A percentile compares a stretch with the other conserved stretches of the same genome.
Conservation (phyloP, 2,113 vertebrate genomes). For the Saccopteryx bilineata region DNA sequence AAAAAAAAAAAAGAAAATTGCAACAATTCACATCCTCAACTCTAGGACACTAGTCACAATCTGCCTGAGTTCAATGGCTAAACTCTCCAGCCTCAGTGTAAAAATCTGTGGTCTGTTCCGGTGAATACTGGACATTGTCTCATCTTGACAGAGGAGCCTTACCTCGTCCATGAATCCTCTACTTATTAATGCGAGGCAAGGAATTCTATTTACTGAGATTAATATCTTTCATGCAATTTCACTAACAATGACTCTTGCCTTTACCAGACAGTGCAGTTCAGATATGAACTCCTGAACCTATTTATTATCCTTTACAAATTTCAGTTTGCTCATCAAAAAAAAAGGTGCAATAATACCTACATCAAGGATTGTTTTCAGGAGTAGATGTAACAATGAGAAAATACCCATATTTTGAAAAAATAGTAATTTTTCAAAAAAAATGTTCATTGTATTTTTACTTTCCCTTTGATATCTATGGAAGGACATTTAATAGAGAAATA, state of each 20-base stretch:
- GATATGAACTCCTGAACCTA: background rate
- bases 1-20: background rate
- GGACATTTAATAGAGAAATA: background rate
- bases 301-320: background rate
- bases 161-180: background rate
- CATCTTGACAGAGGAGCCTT: background rate
- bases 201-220: background rate
- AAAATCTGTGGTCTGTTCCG: fast-evolving
- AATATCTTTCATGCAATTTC: background rate
- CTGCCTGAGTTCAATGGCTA: background rate
- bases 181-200: background rate
- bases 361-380: background rate
- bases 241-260: background rate
- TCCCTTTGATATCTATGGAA: background rate
- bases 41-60: background rate
- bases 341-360: background rate
- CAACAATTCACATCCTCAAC: background rate
- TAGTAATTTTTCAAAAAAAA: background rate
- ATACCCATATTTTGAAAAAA: background rate
- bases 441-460: background rate
- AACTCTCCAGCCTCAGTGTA: background rate
- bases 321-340: background rate
- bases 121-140: background rate
- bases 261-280: background rate
- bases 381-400: background rate